Conservation (phyloP, 1,140 invertebrate genomes). For the Drosophila mojavensis region DNA sequence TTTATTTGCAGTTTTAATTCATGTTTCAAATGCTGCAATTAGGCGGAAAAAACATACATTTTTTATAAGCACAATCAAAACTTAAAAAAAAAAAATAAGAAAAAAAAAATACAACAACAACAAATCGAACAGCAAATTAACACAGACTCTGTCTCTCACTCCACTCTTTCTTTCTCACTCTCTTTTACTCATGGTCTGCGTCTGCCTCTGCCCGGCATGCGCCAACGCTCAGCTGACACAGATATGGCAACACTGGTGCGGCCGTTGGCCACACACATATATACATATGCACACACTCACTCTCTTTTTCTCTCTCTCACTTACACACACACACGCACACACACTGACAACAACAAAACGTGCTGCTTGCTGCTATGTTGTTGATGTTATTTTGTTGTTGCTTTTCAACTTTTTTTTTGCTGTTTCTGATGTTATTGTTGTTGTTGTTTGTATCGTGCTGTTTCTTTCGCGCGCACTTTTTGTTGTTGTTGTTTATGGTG, state of each 20-base stretch:
- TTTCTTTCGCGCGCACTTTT: constrained; percentile 56
- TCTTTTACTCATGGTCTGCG: constrained; percentile 1
- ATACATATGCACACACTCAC: constrained; percentile 6
- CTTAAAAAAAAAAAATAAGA: constrained; percentile 2
- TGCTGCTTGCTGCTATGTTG: constrained; percentile 42
- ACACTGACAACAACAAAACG: constrained; percentile 46
- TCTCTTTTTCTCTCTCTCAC: not conserved
- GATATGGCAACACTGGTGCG: constrained; percentile 64
- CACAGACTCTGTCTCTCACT: constrained; percentile 10
- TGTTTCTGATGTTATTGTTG: constrained; percentile 7
- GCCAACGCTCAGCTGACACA: constrained; percentile 42
- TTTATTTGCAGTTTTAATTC: constrained; percentile 33
- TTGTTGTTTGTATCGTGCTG: constrained; percentile 45
- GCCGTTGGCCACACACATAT: constrained; percentile 23
- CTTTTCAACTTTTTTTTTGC: constrained; percentile 40
- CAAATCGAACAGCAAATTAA: constrained; percentile 12
- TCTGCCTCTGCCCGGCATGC: constrained; percentile 29
- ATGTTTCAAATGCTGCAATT: constrained; percentile 36
- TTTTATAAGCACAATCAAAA: constrained; percentile 14
- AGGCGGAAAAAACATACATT: constrained; percentile 15
- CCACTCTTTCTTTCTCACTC: constrained; percentile 14
- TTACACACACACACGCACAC: constrained; percentile 8
- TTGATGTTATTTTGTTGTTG: constrained; percentile 43
- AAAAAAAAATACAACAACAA: constrained; percentile 20
- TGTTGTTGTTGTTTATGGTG: constrained; percentile 30